Evolutionary conservation across 2,113 vertebrate genomes (phyloP), one percentile per base, ranked within the genome.

Genomic region (Sterna hirundo): DNA sequence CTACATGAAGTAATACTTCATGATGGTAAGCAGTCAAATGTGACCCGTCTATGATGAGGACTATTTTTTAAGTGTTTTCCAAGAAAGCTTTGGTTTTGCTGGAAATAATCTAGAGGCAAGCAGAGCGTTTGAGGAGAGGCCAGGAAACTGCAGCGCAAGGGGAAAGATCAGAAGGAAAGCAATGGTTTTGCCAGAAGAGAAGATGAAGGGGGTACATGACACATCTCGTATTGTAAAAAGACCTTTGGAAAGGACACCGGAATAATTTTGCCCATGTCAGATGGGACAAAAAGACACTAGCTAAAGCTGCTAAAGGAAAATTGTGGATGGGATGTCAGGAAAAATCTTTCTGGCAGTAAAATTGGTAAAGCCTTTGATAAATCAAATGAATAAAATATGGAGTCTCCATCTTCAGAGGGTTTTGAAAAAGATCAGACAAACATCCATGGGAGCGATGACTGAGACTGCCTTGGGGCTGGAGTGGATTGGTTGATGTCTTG

Each of bases 341-440:
- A 70, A 84, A 77, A 26, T 30, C 11, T 58, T 58, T 38, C 9
- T 23, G 44, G 44, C 17, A 36, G 15, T 19, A 75, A 79, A 90
- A 79, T 3, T 26, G 2, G 27, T 85, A 60, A 87, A 90, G 8
- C 3, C 25, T 79, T 51, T 32, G 30, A 47, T 4, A 72, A 60
- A 90, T 16, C 11, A 75, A 62, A 29, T 38, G 1, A 57, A 54
- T 36, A 64, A 77, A 88, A 55, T 5, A 2, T 13, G 19, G 20
- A 36, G 7, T 15, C 4, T 76, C 8, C 0, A 3, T 30, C 47
- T 36, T 9, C 38, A 22, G 34, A 49, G 21, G 5, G 4, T 3
- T 52, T 77, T 80, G 36, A 22, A 69, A 77, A 77, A 80, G 27
- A 51, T 68, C 30, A 29, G 23, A 49, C 22, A 64, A 75, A 72